phyloP scores from a whole-genome alignment of 1,140 invertebrate genomes.

The Zaprionus vittiger region DNA sequence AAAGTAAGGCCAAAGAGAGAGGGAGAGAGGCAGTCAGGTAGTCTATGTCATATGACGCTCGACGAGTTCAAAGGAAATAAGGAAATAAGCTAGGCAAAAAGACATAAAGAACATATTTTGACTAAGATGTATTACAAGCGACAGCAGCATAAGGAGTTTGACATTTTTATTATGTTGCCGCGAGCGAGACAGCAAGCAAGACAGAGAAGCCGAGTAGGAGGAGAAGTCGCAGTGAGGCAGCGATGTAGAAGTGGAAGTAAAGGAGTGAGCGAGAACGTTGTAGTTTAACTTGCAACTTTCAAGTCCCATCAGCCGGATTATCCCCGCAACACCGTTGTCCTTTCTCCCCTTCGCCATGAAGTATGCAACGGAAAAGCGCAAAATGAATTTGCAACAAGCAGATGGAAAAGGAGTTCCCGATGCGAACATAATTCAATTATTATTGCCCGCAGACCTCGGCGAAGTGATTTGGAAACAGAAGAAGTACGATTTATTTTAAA shows the following conservation, averaged over 20 bases:
- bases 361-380: conserved; percentile 33
- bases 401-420: conserved; percentile 36
- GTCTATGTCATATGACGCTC: conserved; percentile 4
- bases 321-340: neutral
- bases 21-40: neutral
- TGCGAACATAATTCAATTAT: conserved; percentile 75
- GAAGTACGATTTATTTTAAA: conserved; percentile 73
- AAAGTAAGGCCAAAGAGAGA: neutral
- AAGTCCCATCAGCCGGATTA: conserved; percentile 35
- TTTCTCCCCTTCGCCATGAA: conserved; percentile 13
- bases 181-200: conserved; percentile 25
- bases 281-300: conserved; percentile 29
- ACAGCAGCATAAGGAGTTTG: conserved; percentile 76
- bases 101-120: conserved; percentile 73
- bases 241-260: no score
- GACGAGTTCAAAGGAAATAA: conserved; percentile 19
- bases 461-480: conserved; percentile 41
- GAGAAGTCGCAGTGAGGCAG: no score
- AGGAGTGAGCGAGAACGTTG: neutral
- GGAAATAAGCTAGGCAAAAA: conserved; percentile 49
- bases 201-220: neutral
- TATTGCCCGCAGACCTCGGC: conserved; percentile 50
- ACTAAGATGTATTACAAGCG: conserved; percentile 82
- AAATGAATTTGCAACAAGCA: conserved; percentile 40
- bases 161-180: conserved; percentile 78